Conservation (phyloP, 2,113 vertebrate species). For the Vanacampus margaritifer region DNA sequence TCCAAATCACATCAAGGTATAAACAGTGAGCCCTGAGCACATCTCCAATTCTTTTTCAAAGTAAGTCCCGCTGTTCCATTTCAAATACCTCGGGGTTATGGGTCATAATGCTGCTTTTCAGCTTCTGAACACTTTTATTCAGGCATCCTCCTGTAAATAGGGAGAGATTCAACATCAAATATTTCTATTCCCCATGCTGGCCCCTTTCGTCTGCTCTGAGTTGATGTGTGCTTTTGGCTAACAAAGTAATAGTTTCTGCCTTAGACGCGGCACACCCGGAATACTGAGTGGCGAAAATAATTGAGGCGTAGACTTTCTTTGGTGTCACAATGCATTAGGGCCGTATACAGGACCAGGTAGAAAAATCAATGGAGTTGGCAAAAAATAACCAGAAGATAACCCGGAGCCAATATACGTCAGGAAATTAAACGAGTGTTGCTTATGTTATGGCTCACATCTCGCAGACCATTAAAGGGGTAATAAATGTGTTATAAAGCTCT, state of each 20-base stretch:
- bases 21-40: constrained; percentile 67
- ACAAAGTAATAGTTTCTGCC: constrained; percentile 64
- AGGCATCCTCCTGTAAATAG: constrained; percentile 70
- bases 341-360: constrained; percentile 11
- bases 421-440: constrained; percentile 59
- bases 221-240: constrained; percentile 66
- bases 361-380: constrained; percentile 45
- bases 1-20: constrained; percentile 73
- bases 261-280: constrained; percentile 44
- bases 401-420: constrained; percentile 56
- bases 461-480: constrained; percentile 67
- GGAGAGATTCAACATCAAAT: constrained; percentile 70
- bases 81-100: constrained; percentile 68
- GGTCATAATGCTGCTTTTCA: constrained; percentile 67
- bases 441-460: constrained; percentile 59
- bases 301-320: constrained; percentile 39
- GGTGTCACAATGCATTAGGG: constrained; percentile 29
- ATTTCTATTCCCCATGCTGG: constrained; percentile 66
- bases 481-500: constrained; percentile 74
- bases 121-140: constrained; percentile 70
- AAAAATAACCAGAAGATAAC: constrained; percentile 57
- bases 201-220: constrained; percentile 61
- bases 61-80: constrained; percentile 69
- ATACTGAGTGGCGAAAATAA: constrained; percentile 63
- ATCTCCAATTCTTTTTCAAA: constrained; percentile 72